Percentiles rank a stretch among this genome's conserved stretches.
Evolutionary conservation across 2,113 vertebrate genomes (phyloP).

Genomic region (Zosterops lateralis): DNA sequence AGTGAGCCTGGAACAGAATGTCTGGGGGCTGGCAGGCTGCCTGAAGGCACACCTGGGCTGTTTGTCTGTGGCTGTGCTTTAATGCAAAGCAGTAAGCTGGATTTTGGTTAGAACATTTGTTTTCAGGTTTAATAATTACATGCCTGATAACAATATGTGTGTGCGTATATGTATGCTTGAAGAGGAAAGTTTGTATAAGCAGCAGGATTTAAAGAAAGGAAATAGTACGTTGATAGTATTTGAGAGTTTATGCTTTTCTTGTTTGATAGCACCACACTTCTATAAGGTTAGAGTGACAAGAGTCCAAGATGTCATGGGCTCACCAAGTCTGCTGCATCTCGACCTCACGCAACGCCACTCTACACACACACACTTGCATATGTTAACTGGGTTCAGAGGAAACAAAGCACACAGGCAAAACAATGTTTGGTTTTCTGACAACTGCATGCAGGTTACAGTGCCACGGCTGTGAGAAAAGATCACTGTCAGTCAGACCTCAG

Average conservation of each 20-base stretch:
- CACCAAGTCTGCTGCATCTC: not conserved
- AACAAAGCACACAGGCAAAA: not conserved
- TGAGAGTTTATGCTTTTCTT: not conserved
- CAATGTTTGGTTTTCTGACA: not conserved
- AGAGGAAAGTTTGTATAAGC: not conserved
- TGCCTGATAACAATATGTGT: not conserved
- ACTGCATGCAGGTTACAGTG: not conserved
- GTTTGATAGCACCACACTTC: not conserved
- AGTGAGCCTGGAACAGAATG: not conserved
- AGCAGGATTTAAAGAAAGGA: not conserved
- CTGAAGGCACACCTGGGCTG: not conserved
- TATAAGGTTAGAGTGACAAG: not conserved
- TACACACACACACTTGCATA: not conserved
- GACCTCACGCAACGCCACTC: fast-evolving
- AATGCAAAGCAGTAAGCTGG: not conserved
- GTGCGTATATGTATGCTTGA: not conserved
- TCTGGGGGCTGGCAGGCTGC: not conserved
- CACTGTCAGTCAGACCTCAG: not conserved
- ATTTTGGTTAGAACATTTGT: not conserved
- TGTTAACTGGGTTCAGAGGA: not conserved
- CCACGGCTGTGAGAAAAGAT: not conserved
- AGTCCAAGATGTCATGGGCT: not conserved
- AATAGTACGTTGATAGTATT: not conserved
- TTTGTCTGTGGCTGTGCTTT: not conserved
- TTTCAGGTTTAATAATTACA: not conserved